These are phyloP conservation scores for Leptopilina clavipes DNA, from an alignment of 1,140 invertebrate genomes.

Conservation along the genomic window DNA sequence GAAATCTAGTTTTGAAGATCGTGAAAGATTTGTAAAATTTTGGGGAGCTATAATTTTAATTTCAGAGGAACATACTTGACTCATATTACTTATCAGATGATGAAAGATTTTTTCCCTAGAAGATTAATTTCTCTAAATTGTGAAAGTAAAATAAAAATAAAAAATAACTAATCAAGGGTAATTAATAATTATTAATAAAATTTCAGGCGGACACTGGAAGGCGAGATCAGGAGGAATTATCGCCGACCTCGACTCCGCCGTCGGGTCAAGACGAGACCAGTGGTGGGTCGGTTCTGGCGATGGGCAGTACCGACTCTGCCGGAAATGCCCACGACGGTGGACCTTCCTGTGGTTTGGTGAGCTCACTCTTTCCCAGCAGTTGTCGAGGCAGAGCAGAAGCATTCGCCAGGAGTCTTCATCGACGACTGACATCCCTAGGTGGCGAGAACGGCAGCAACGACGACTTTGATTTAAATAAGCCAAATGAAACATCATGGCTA, in stretches of 20 bases:
- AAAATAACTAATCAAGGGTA: neutral
- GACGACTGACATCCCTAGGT: conserved; percentile 81
- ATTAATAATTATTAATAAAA: too few relatives aligned
- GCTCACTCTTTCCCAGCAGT: conserved; percentile 79
- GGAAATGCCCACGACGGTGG: conserved; percentile 54
- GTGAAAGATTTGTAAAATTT: too few relatives aligned
- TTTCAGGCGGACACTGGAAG: conserved; percentile 51
- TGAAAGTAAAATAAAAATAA: too few relatives aligned
- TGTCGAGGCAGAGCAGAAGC: conserved; percentile 86
- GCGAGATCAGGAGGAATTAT: conserved; percentile 45
- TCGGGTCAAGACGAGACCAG: conserved; percentile 37
- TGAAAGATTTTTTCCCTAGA: too few relatives aligned
- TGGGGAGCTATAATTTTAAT: too few relatives aligned
- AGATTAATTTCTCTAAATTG: neutral
- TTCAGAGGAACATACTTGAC: too few relatives aligned
- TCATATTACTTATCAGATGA: too few relatives aligned
- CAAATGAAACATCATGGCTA: conserved; percentile 62
- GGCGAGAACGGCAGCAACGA: conserved; percentile 63
- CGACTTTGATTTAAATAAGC: conserved; percentile 45
- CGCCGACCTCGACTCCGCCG: conserved; percentile 51
- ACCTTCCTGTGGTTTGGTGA: conserved; percentile 73
- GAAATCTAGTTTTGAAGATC: neutral
- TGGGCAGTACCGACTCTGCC: conserved; percentile 64
- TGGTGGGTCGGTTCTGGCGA: conserved; percentile 42
- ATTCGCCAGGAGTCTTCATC: conserved; percentile 84